phyloP scores from a whole-genome alignment of 2,113 vertebrate species.

The Psophia crepitans region DNA sequence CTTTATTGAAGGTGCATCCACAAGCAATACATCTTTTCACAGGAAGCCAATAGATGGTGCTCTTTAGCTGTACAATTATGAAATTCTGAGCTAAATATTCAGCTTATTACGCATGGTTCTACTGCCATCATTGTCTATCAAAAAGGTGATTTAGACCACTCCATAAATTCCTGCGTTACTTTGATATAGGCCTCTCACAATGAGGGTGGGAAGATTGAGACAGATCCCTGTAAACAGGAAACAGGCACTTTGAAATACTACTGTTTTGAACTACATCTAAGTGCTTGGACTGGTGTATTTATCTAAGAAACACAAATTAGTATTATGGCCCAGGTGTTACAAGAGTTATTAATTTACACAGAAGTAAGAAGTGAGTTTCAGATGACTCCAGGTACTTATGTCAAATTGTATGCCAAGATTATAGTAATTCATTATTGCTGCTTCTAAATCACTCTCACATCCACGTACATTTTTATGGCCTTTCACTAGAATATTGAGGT shows the following conservation, averaged over 20 bases:
- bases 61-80: slow-evolving; percentile 41
- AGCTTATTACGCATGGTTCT: not conserved
- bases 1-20: not conserved
- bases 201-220: not conserved
- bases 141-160: not conserved
- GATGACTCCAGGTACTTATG: not conserved
- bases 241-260: not conserved
- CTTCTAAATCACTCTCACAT: not conserved
- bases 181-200: not conserved
- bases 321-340: not conserved
- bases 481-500: not conserved
- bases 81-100: not conserved
- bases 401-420: not conserved
- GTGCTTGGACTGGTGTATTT: not conserved
- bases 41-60: slow-evolving; percentile 48
- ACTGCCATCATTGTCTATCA: not conserved
- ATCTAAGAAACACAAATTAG: not conserved
- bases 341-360: not conserved
- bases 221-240: not conserved
- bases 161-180: not conserved
- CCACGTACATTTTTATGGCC: not conserved
- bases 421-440: not conserved
- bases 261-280: not conserved
- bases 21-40: not conserved
- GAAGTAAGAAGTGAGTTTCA: not conserved